Base-by-base conservation (phyloP, 2,797 vertebrate species). In the Neostethus bicornis region DNA sequence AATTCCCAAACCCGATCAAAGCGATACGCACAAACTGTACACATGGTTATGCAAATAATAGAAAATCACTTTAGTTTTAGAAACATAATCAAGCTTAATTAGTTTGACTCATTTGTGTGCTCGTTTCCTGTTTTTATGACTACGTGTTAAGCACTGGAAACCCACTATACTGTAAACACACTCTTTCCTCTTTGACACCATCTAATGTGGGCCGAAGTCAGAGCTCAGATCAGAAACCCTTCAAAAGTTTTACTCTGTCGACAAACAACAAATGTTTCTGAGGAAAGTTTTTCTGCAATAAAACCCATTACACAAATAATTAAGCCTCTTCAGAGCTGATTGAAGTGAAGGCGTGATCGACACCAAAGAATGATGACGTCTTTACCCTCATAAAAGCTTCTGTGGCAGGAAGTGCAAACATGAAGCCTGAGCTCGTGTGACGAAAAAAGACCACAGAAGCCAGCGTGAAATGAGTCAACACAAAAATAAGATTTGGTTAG, bases 401-500 rank as follows among this genome's bases (percentile, higher is more conserved):
- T 62, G 61, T 31, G 62, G 75, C 83, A 85, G 87, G 83, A 88
- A 89, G 73, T 25, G 39, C 55, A 44, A 72, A 51, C 43, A 26
- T 55, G 23, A 3, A 61, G 43, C 52, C 3, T 14, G 51, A 63
- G 62, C 58, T 55, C 1, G 53, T 51, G 64, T 89, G 88, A 89
- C 78, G 78, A 79, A 71, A 83, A 56, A 56, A 62, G 70, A 53
- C 71, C 77, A 39, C 79, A 56, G 70, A 83, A 56, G 51, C 50
- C 37, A 31, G 39, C 46, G 63, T 68, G 74, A 84, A 88, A 87
- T 88, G 82, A 91, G 65, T 88, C 86, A 83, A 54, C 35, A 3
- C 20, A 70, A 54, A 79, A 76, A 83, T 74, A 71, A 42, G 28
- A 67, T 79, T 76, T 76, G 67, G 51, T 69, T 61, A 74, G 47